phyloP scores from a whole-genome alignment of 2,888 invertebrate species.

The Dynastes maya region DNA sequence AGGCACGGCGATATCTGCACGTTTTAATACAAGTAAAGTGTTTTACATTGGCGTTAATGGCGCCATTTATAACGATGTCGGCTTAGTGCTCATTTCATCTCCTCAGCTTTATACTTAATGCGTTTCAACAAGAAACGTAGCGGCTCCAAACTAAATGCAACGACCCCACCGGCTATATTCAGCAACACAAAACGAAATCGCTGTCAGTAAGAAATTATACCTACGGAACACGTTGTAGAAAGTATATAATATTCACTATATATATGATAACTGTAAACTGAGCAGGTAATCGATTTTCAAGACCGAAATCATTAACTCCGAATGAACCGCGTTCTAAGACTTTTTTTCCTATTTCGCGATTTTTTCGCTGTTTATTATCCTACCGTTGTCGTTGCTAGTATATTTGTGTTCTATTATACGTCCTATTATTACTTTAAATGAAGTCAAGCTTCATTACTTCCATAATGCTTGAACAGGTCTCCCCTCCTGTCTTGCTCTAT shows the following conservation, averaged over 20 bases:
- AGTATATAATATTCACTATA: background rate
- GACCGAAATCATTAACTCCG: slow-evolving; percentile 33
- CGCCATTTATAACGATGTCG: slow-evolving; percentile 11
- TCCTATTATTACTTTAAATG: slow-evolving; percentile 37
- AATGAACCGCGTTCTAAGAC: background rate
- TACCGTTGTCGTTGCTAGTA: slow-evolving; percentile 18
- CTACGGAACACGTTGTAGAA: background rate
- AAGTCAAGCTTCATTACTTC: slow-evolving; percentile 30
- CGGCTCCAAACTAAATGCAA: background rate
- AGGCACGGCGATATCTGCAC: background rate
- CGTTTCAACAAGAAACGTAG: background rate
- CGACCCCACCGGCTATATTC: slow-evolving; percentile 20
- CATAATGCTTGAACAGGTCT: slow-evolving; percentile 25
- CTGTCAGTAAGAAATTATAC: slow-evolving; percentile 16
- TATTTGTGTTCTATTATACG: slow-evolving; percentile 31
- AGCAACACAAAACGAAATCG: slow-evolving; percentile 3
- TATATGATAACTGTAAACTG: slow-evolving; percentile 30
- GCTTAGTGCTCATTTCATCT: background rate
- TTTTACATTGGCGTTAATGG: background rate
- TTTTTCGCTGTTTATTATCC: slow-evolving; percentile 24
- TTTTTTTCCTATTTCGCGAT: slow-evolving; percentile 15
- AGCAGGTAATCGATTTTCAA: slow-evolving; percentile 37
- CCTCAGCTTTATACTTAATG: background rate
- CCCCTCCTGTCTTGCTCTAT: background rate
- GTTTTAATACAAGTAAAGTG: background rate